phyloP scores from a whole-genome alignment of 2,113 vertebrate species.

The Gymnocephalus cernua region DNA sequence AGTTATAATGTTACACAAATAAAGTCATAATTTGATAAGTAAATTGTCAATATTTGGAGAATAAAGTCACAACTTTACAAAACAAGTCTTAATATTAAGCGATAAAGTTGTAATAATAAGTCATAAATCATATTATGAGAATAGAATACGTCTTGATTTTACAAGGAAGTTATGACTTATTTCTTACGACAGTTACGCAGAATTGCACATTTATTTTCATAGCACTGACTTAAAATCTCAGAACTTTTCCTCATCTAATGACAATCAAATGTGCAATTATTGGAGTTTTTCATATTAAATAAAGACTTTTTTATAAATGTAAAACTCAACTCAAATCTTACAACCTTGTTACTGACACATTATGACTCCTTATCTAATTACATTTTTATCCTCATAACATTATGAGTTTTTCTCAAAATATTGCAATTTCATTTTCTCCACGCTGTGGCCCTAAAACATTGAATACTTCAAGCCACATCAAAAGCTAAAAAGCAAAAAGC shows the following conservation, averaged over 20 bases:
- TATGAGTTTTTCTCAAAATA: not conserved
- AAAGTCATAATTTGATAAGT: not conserved
- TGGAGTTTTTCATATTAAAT: not conserved
- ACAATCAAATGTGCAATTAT: not conserved
- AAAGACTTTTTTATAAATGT: not conserved
- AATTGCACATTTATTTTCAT: not conserved
- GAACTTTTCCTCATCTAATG: not conserved
- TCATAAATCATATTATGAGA: too few relatives aligned
- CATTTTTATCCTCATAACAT: not conserved
- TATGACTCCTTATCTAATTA: not conserved
- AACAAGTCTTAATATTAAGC: not conserved
- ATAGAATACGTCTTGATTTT: too few relatives aligned
- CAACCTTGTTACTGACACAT: not conserved
- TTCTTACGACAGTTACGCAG: not conserved
- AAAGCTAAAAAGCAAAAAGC: constrained; percentile 47
- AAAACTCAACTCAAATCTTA: not conserved
- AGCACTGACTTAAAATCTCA: not conserved
- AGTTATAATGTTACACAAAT: not conserved
- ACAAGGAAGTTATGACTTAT: too few relatives aligned
- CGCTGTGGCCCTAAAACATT: not conserved
- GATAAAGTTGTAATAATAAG: not conserved
- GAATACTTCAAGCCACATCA: constrained; percentile 48
- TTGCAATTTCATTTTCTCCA: not conserved
- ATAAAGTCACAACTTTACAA: not conserved
- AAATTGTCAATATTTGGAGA: not conserved